Conservation (phyloP, 2,797 vertebrate genomes). For the Anguilla pacifica region DNA sequence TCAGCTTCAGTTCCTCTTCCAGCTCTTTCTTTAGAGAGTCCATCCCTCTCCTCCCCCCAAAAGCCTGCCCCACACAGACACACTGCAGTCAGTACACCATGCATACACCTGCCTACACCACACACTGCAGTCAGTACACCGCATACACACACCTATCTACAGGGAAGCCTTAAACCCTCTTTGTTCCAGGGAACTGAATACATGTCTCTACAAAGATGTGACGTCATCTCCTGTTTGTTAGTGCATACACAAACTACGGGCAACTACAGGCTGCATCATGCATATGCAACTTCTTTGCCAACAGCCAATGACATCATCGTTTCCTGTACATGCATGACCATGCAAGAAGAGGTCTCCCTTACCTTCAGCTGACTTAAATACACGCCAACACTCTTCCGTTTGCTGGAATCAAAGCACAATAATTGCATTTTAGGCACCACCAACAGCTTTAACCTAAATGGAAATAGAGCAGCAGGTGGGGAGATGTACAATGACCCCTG, state of each 20-base stretch:
- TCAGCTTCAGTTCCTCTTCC: conserved; percentile 81
- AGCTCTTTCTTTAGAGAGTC: conserved; percentile 79
- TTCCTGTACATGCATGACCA: neutral
- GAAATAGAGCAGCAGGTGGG: neutral
- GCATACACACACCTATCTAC: neutral
- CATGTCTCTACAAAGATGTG: neutral
- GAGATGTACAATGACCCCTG: neutral
- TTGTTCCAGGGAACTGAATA: neutral
- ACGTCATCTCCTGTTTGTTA: neutral
- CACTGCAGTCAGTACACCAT: no score
- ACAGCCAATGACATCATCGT: neutral
- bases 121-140: conserved; percentile 29
- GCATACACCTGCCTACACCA: neutral
- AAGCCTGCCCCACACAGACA: conserved; percentile 24
- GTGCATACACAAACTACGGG: neutral
- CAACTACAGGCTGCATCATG: conserved; percentile 14
- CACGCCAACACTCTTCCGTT: conserved; percentile 63
- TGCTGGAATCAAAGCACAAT: conserved; percentile 62
- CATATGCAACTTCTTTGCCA: neutral
- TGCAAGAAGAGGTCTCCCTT: conserved; percentile 29
- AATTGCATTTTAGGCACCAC: conserved; percentile 22
- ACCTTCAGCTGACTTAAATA: conserved; percentile 72
- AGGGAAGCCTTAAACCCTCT: neutral
- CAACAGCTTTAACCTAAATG: neutral
- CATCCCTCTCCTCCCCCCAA: conserved; percentile 58